Percentiles rank a stretch among this genome's conserved stretches.
Evolutionary conservation across 2,113 vertebrate species (phyloP).

Genomic region (Dolichotis patagonum): DNA sequence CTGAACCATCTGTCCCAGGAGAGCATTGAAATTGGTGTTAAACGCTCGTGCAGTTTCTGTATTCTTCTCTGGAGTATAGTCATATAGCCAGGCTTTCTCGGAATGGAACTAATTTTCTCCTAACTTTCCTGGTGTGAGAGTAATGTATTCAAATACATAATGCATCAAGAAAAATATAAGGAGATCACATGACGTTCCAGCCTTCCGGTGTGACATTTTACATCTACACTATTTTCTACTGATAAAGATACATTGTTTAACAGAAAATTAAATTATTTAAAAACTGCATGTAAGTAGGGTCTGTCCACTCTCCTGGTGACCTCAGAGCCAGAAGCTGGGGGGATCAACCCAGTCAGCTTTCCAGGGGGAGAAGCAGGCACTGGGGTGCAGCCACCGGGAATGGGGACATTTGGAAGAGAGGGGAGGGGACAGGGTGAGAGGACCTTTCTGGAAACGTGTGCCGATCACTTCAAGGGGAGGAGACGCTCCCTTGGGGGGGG

Average conservation of each 20-base stretch:
- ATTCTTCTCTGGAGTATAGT: constrained; percentile 38
- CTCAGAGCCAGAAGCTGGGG: not conserved
- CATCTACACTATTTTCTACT: not conserved
- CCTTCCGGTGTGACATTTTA: not conserved
- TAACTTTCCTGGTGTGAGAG: constrained; percentile 12
- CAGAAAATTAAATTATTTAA: not conserved
- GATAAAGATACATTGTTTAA: constrained; percentile 6
- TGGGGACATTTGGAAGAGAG: not conserved
- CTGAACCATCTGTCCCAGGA: not conserved
- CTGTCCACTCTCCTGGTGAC: not conserved
- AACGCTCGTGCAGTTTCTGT: not conserved
- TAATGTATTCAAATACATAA: not conserved
- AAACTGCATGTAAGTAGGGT: not conserved
- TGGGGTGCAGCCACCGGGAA: not conserved
- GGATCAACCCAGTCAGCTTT: not conserved
- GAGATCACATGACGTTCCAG: not conserved
- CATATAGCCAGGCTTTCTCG: not conserved
- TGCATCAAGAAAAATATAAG: constrained; percentile 1
- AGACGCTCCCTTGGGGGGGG: not conserved
- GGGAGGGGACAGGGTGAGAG: not conserved
- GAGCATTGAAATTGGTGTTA: not conserved
- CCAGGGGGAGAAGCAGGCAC: not conserved
- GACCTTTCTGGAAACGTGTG: constrained; percentile 45
- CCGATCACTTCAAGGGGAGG: not conserved
- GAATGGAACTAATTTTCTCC: not conserved